Evolutionary conservation across 2,797 vertebrate genomes (phyloP), one percentile per base, ranked within the genome.

Genomic region (Sylvia borin): DNA sequence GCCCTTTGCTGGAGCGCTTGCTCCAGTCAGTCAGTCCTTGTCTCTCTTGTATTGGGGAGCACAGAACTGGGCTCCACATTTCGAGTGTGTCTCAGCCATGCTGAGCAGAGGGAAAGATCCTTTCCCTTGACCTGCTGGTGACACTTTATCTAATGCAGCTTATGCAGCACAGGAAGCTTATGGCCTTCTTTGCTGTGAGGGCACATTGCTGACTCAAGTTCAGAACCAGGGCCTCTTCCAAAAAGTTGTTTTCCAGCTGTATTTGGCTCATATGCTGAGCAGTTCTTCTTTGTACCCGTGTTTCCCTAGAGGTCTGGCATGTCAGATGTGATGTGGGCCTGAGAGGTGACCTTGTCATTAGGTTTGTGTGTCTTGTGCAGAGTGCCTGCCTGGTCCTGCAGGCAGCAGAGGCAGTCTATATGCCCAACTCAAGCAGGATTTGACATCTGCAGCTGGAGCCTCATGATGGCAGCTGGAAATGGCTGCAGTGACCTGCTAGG

Each of bases 351-450:
- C 16, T n/a, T 64, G 21, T 54, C 11, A 2, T 40, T 19, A 25
- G 22, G 32, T 31, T 45, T 60, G 53, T 62, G 51, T 13, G 5
- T 16, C 42, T 84, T 45, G 62, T 68, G 53, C 54, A 57, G 38
- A 2, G 0, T 47, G 61, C 40, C n/a, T 42, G 8, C 5, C 1
- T 4, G 11, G 22, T 53, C 50, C 71, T 71, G 14, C 19, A 10
- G 58, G 67, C 43, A 60, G 48, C 40, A 29, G 10, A 16, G 54
- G 16, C 67, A 77, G 0, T 21, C 54, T 58, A 11, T 18, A 1
- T 26, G 5, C 22, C 40, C 24, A 60, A 14, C 21, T 73, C 11
- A 0, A 18, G 47, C 24, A 57, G 32, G 10, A 7, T 82, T 84
- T 58, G 62, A 13, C 60, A 54, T 40, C 43, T 81, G 22, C 36